Evolutionary conservation across 2,888 invertebrate species (phyloP).

Genomic region (Synanthedon andrenaeformis): DNA sequence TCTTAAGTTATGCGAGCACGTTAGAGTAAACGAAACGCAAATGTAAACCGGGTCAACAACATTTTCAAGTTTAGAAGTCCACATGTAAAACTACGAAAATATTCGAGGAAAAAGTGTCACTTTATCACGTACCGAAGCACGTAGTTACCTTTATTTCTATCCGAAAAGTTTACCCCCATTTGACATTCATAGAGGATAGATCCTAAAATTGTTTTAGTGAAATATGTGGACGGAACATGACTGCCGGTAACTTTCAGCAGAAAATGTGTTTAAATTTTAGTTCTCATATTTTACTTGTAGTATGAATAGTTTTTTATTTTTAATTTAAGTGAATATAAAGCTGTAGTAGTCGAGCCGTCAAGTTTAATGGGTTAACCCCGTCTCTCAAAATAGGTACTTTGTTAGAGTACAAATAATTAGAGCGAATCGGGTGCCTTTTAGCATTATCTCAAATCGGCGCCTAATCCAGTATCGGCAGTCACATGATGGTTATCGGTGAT

Average conservation of each 20-base stretch:
- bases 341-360: too few species aligned
- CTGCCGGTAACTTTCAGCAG: not conserved
- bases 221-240: constrained; percentile 15
- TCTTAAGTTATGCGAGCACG: too few species aligned
- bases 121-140: constrained; percentile 26
- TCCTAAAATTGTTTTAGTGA: constrained; percentile 29
- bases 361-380: too few species aligned
- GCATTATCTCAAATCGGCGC: too few species aligned
- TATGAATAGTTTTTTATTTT: too few species aligned
- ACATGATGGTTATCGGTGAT: too few species aligned
- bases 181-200: constrained; percentile 34
- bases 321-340: too few species aligned
- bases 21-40: not conserved
- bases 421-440: too few species aligned
- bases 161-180: constrained; percentile 31
- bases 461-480: too few species aligned
- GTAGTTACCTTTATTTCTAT: constrained; percentile 26
- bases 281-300: not conserved
- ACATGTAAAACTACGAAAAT: constrained; percentile 1
- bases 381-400: too few species aligned
- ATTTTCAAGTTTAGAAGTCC: not conserved
- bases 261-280: not conserved
- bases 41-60: not conserved
- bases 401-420: too few species aligned
- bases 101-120: constrained; percentile 4